phyloP scores from a whole-genome alignment of 2,797 vertebrate species.

The Rallus crepitans region DNA sequence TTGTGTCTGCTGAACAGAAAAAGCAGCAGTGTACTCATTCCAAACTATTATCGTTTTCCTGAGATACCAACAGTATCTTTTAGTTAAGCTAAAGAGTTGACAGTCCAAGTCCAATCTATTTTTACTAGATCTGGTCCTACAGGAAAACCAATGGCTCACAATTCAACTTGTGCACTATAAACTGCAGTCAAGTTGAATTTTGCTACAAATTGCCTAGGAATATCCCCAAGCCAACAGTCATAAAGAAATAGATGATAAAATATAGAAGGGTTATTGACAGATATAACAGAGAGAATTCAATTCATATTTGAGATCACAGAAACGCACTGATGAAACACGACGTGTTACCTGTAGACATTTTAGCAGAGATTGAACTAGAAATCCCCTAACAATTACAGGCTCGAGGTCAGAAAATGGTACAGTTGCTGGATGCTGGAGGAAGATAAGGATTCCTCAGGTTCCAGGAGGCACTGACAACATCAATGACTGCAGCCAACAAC shows the following conservation, averaged over 20 bases:
- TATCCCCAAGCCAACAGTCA: neutral
- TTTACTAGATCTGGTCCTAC: constrained; percentile 14
- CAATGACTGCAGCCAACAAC: neutral
- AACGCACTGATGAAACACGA: neutral
- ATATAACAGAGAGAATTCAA: neutral
- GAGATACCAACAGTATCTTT: constrained; percentile 34
- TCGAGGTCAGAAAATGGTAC: neutral
- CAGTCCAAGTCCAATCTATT: constrained; percentile 38
- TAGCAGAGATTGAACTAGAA: neutral
- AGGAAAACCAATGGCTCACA: constrained; percentile 5
- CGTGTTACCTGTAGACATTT: neutral
- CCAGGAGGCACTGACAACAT: neutral
- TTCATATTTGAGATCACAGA: neutral
- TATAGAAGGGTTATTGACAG: neutral
- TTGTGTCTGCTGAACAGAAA: constrained; percentile 55
- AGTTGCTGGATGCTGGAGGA: neutral
- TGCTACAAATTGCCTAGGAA: constrained; percentile 16
- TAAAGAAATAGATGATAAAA: constrained; percentile 33
- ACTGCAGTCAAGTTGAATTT: neutral
- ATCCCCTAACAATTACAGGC: neutral
- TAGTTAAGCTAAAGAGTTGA: constrained; percentile 32
- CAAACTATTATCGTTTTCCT: constrained; percentile 3
- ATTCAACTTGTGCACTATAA: neutral
- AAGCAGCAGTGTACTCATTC: constrained; percentile 10
- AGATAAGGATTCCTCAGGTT: neutral